phyloP scores from a whole-genome alignment of 1,140 invertebrate genomes.

The Solenopsis invicta region DNA sequence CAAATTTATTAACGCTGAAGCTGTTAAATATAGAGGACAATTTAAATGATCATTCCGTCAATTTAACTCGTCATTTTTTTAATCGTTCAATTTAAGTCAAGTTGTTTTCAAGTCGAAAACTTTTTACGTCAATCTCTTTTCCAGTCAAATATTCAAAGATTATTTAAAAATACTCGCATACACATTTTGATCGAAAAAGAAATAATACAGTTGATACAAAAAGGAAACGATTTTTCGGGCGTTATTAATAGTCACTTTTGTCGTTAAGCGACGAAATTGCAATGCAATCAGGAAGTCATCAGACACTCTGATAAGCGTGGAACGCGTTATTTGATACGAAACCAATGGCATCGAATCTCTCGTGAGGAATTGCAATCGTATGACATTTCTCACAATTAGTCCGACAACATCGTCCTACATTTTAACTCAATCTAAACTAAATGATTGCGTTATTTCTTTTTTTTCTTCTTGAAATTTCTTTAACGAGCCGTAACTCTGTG shows the following conservation, averaged over 20 bases:
- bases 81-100: background rate
- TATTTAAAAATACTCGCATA: background rate
- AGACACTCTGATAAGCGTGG: conserved; percentile 32
- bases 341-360: conserved; percentile 43
- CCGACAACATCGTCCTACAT: conserved; percentile 1
- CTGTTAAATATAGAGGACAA: background rate
- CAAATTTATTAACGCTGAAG: background rate
- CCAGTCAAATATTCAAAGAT: background rate
- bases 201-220: background rate
- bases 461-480: background rate
- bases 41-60: background rate
- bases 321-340: conserved; percentile 38
- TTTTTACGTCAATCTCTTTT: background rate
- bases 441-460: background rate
- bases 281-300: conserved; percentile 54
- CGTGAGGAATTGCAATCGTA: conserved; percentile 8
- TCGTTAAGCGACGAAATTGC: conserved; percentile 41
- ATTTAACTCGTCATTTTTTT: conserved; percentile 19
- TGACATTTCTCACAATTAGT: conserved; percentile 28
- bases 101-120: background rate
- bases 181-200: background rate
- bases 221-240: background rate
- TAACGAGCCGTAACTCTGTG: too few relatives aligned
- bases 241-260: conserved; percentile 7
- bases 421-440: background rate